These are phyloP conservation scores for Oreochromis tanganicae DNA, from an alignment of 2,113 vertebrate genomes.

Conservation along the genomic window DNA sequence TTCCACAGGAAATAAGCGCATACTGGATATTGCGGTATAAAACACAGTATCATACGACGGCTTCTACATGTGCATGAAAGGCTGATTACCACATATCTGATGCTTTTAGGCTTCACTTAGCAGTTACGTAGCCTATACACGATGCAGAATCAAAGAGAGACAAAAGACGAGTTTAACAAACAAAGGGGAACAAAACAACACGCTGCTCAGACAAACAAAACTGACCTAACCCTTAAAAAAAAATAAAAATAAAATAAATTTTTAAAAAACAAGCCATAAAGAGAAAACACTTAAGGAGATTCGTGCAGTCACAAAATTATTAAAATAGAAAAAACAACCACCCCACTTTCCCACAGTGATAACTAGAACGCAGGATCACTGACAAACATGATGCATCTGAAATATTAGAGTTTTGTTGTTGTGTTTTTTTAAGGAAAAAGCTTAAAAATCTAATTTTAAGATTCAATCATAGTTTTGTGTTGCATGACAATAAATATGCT, in stretches of 20 bases:
- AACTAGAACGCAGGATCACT: background rate
- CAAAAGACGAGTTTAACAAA: conserved; percentile 33
- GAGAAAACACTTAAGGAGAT: background rate
- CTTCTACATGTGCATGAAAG: conserved; percentile 48
- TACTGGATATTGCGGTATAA: conserved; percentile 36
- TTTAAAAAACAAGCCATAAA: background rate
- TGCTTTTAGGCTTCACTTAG: conserved; percentile 37
- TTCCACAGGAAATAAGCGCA: conserved; percentile 41
- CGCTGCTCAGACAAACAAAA: conserved; percentile 9
- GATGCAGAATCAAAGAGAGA: conserved; percentile 13
- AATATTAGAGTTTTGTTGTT: background rate
- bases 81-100: conserved; percentile 30
- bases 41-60: conserved; percentile 41
- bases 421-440: background rate
- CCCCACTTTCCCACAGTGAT: background rate
- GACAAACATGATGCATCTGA: background rate
- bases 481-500: background rate
- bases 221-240: background rate
- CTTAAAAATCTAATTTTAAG: background rate
- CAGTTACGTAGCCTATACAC: conserved; percentile 17
- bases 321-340: background rate
- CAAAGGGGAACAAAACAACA: background rate
- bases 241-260: background rate
- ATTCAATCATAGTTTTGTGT: background rate
- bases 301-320: conserved; percentile 40